Conservation (phyloP, 2,113 vertebrate species). For the Cephalopholis sonnerati region DNA sequence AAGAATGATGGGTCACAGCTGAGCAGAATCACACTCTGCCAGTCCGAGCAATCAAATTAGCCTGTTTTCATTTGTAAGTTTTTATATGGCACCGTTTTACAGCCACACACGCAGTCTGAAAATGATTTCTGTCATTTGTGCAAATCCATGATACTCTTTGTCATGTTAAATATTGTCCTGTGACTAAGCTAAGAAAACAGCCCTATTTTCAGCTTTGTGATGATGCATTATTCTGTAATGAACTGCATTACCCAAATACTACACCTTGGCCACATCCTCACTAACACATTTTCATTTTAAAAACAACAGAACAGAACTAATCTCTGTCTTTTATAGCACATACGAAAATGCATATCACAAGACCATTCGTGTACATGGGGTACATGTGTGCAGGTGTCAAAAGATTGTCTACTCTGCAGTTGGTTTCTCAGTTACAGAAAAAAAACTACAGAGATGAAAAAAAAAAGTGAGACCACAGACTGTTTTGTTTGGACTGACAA, state of each 20-base stretch:
- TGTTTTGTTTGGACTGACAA: too few species aligned
- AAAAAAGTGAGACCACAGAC: too few species aligned
- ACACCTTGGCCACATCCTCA: too few species aligned
- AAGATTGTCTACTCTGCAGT: too few species aligned
- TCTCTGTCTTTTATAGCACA: too few species aligned
- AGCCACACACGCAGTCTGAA: not conserved
- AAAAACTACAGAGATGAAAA: too few species aligned
- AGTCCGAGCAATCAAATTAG: constrained; percentile 33
- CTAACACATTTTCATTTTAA: too few species aligned
- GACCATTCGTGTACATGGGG: too few species aligned
- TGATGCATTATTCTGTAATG: not conserved
- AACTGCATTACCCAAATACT: not conserved
- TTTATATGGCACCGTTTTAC: constrained; percentile 25
- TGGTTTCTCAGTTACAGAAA: too few species aligned
- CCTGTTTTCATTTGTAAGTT: constrained; percentile 26
- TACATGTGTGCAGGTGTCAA: too few species aligned
- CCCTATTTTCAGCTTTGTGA: not conserved
- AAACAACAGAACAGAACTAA: too few species aligned
- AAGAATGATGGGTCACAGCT: constrained; percentile 47
- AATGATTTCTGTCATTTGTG: constrained; percentile 17
- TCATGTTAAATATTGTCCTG: not conserved
- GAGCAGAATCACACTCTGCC: constrained; percentile 35
- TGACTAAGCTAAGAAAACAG: not conserved
- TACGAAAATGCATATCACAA: too few species aligned
- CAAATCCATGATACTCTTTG: not conserved